A percentile compares a stretch with the other conserved stretches of the same genome.
These are phyloP conservation scores for Plutella xylostella DNA, from an alignment of 2,888 invertebrate genomes.

Conservation along the genomic window DNA sequence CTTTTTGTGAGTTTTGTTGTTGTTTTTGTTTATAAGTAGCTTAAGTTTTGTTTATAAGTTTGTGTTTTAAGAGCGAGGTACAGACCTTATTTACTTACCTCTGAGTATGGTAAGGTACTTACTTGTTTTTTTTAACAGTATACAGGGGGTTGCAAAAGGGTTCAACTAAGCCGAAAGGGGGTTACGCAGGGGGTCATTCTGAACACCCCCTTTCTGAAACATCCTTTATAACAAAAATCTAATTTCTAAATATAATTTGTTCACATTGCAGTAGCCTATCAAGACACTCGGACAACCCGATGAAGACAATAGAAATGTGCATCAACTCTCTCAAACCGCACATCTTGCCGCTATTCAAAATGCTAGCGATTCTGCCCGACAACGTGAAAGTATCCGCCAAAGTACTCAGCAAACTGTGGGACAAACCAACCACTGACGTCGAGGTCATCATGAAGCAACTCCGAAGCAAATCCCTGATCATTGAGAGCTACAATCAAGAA, in stretches of 20 bases:
- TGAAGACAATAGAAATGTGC: slow-evolving; percentile 70
- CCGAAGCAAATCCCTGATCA: slow-evolving; percentile 75
- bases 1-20: slow-evolving; percentile 40
- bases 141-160: too few species aligned
- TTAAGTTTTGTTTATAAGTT: too few species aligned
- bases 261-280: not conserved
- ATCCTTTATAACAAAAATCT: too few species aligned
- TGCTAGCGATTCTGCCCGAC: slow-evolving; percentile 75
- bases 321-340: slow-evolving; percentile 66
- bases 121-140: too few species aligned
- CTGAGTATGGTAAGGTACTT: too few species aligned
- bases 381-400: slow-evolving; percentile 75
- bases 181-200: too few species aligned
- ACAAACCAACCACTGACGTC: slow-evolving; percentile 50
- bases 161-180: too few species aligned
- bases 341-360: slow-evolving; percentile 65
- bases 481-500: slow-evolving; percentile 71
- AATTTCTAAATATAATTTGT: not conserved
- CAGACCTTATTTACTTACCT: too few species aligned
- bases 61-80: too few species aligned
- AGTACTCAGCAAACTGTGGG: slow-evolving; percentile 59
- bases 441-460: slow-evolving; percentile 74
- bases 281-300: slow-evolving; percentile 39
- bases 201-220: too few species aligned
- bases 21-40: too few species aligned